Percentiles rank a stretch among this genome's conserved stretches.
Evolutionary conservation across 1,140 invertebrate genomes (phyloP).

Genomic region (Drosophila orena): DNA sequence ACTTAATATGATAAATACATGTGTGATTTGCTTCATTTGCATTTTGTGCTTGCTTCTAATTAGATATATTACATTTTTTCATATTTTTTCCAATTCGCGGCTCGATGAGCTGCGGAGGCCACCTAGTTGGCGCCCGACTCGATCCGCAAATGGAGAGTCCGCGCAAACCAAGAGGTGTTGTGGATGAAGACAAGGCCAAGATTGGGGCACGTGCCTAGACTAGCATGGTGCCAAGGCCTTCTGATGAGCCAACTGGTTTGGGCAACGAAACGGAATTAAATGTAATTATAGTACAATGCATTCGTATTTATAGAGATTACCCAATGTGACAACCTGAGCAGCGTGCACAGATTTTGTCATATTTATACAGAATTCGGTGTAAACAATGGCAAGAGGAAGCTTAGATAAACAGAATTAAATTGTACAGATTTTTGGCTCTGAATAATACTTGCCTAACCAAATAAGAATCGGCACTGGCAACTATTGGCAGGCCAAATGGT

Average conservation of each 20-base stretch:
- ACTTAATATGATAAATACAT: conserved; percentile 46
- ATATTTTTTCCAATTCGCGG: conserved; percentile 7
- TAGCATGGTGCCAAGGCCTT: conserved; percentile 21
- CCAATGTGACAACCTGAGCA: conserved; percentile 37
- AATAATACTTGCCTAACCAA: conserved; percentile 39
- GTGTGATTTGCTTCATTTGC: conserved; percentile 50
- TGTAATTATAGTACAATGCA: conserved; percentile 35
- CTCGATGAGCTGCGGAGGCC: background rate
- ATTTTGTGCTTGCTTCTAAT: conserved; percentile 67
- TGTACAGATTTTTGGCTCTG: conserved; percentile 41
- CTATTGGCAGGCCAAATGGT: conserved; percentile 26
- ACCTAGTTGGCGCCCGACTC: conserved; percentile 20
- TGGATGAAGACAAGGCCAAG: conserved; percentile 25
- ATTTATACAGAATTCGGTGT: conserved; percentile 44
- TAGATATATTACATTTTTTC: conserved; percentile 38
- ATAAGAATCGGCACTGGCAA: too few relatives aligned
- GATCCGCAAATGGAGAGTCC: conserved; percentile 20
- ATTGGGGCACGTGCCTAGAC: conserved; percentile 23
- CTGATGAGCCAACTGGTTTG: conserved; percentile 3
- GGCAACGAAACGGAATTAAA: conserved; percentile 26
- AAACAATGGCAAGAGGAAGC: conserved; percentile 31
- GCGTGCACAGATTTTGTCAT: conserved; percentile 44
- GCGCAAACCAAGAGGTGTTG: conserved; percentile 1
- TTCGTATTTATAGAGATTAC: conserved; percentile 48
- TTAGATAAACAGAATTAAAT: conserved; percentile 44